These are phyloP conservation scores for Anguilla pacifica DNA, from an alignment of 2,797 vertebrate genomes.

Conservation along the genomic window DNA sequence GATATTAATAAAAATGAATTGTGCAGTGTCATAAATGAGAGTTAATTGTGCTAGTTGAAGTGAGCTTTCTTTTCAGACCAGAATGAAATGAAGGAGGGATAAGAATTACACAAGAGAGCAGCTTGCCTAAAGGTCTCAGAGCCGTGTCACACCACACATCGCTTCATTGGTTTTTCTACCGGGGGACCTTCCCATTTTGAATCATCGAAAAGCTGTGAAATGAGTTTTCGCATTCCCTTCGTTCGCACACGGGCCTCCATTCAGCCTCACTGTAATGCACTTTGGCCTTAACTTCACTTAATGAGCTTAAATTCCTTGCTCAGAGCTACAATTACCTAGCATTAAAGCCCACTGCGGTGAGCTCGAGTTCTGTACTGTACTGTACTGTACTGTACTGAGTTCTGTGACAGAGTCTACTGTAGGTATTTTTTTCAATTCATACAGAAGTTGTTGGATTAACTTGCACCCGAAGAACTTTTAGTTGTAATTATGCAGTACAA, in stretches of 20 bases:
- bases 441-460: neutral
- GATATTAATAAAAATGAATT: neutral
- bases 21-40: neutral
- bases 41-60: neutral
- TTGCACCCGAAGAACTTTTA: neutral
- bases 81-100: neutral
- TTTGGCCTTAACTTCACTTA: neutral
- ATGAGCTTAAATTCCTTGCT: neutral
- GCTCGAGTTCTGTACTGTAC: neutral
- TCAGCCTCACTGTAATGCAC: neutral
- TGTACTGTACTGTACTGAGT: neutral
- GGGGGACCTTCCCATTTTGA: neutral
- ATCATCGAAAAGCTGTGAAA: neutral
- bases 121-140: neutral
- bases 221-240: neutral
- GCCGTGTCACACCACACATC: too few species aligned
- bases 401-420: neutral
- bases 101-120: neutral
- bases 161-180: neutral
- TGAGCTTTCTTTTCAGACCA: neutral
- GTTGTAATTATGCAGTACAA: neutral
- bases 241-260: neutral
- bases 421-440: neutral
- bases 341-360: neutral
- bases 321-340: neutral